Evolutionary conservation across 2,797 vertebrate genomes (phyloP), one percentile per base, ranked within the genome.

Genomic region (Enteromius argenteus): DNA sequence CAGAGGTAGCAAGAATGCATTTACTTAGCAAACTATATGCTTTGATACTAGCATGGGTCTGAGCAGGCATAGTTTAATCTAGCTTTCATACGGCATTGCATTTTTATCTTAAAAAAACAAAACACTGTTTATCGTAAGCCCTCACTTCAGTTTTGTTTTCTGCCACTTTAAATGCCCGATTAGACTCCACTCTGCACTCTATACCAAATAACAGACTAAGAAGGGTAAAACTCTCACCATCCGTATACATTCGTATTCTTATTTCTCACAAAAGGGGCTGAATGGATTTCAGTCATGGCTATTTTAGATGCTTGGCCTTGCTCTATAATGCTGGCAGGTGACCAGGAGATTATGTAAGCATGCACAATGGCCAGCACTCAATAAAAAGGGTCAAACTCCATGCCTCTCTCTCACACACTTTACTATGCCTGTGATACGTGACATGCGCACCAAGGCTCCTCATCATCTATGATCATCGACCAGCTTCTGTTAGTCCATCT

Each of bases 321-420:
- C 78, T 68, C 49, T 62, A 67, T 8, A 23, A 46, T 19, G 78
- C 35, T 80, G 66, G 39, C 44, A 17, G 35, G n/a, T 42, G 15
- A 56, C n/a, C 30, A 39, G 32, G 21, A 6, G 66, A 66, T 83
- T 86, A 51, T 9, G 60, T 72, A 37, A 72, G 10, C 9, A 44
- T 0, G 49, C 62, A 68, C 49, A 49, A 79, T 13, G 46, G 8
- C 8, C 23, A 32, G 56, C 80, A 56, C 14, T 44, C 42, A 44
- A 44, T 44, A 11, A 44, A 44, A 44, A 3, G 66, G 30, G 30
- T 11, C 62, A 39, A 74, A 81, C 75, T 81, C 42, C 60, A 14
- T 14, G 19, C 35, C 42, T 35, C 21, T 23, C 44, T 23, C 32
- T 14, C 69, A 19, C 15, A 13, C 37, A 37, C 23, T 60, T 30